Base-by-base conservation (phyloP, 2,797 vertebrate species). In the Falco berigora region DNA sequence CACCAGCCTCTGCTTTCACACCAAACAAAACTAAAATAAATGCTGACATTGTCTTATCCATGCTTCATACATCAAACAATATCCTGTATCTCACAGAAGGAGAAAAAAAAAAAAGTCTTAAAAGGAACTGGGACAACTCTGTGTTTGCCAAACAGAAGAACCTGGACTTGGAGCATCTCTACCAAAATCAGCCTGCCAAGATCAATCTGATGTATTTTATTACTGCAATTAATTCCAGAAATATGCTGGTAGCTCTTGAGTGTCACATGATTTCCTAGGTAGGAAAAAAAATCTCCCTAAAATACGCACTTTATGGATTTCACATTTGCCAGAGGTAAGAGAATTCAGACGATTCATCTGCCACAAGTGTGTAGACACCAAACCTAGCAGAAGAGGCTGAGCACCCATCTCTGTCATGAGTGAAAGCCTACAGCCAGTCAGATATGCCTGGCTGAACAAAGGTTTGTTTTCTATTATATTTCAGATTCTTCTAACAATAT, bases 271-370 rank as follows among this genome's bases (percentile, higher is more conserved):
- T 38, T 38, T 92, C 81, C 56, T 88, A 93, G 74, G 89, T 85
- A 73, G 75, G 50, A 64, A 74, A 87, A 74, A 87, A 94, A 85
- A 9, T 2, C 12, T 52, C 62, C 92, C 98, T 75, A 89, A 96
- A 97, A 97, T 83, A 97, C 5, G 14, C 47, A 78, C 71, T 97
- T 98, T 97, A 98, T 97, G 97, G 97, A 98, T 98, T 98, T 98
- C 97, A 98, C 98, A 97, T 98, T 98, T 98, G 98, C 98, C 98
- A 99, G 98, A 99, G 99, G 98, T 98, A 98, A 86, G 95, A 98
- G 97, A 98, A 98, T 97, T 98, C 97, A 96, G 97, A 92, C 67
- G 86, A 98, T 98, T 98, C 98, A 98, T 98, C 98, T 98, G 97
- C 98, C 97, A 97, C 97, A 98, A 98, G 98, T 98, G 98, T 97